Conservation (phyloP, 1,140 invertebrate genomes). For the Melipona quadrifasciata region DNA sequence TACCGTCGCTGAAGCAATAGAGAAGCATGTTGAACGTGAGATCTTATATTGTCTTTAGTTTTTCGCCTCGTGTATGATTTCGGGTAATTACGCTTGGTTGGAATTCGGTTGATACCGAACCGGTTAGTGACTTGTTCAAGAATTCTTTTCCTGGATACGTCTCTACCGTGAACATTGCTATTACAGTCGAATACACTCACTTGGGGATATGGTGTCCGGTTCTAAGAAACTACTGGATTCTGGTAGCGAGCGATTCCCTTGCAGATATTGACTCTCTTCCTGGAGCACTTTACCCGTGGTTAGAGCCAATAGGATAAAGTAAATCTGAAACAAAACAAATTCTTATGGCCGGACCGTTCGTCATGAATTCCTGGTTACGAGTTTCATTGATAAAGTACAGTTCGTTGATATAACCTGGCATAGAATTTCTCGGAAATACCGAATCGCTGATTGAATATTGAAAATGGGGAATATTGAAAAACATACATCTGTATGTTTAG, state of each 20-base stretch:
- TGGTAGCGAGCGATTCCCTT: constrained; percentile 76
- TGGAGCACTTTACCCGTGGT: constrained; percentile 77
- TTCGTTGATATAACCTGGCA: not conserved
- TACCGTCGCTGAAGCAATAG: constrained; percentile 80
- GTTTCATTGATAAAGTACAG: not conserved
- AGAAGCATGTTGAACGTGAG: constrained; percentile 34
- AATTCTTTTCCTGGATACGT: not conserved
- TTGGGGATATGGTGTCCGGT: constrained; percentile 79
- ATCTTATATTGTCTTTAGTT: constrained; percentile 20
- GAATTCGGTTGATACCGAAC: not conserved
- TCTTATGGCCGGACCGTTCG: not conserved
- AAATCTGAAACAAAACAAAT: constrained; percentile 77
- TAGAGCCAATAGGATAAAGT: constrained; percentile 78
- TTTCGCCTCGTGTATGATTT: not conserved
- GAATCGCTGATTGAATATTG: not conserved
- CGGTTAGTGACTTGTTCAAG: not conserved
- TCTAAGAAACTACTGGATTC: constrained; percentile 80
- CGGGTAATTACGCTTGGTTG: not conserved
- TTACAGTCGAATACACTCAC: constrained; percentile 73
- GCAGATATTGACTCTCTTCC: constrained; percentile 79
- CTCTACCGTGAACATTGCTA: not conserved
- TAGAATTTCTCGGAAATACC: not conserved
- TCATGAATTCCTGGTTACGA: constrained; percentile 2
- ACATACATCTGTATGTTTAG: not conserved
- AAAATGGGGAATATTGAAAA: not conserved